Conservation (phyloP, 1,140 invertebrate species). For the Heliconius melpomene region DNA sequence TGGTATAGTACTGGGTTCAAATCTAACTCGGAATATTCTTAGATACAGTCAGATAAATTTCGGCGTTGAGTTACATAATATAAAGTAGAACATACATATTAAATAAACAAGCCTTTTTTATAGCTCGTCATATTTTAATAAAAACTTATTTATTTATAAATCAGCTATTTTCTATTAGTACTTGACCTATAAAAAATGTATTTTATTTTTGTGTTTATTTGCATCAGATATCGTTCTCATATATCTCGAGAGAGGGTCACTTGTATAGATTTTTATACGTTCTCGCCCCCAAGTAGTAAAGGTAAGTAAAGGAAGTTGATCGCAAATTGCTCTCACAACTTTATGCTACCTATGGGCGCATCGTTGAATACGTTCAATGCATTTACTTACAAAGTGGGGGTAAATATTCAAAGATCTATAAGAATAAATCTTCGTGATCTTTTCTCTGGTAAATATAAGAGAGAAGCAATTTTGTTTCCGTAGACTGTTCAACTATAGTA, state of each 20-base stretch:
- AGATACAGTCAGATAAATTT: no score
- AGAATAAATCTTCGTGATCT: neutral
- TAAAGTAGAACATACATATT: no score
- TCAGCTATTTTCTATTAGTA: no score
- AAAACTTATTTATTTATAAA: no score
- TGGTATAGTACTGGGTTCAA: no score
- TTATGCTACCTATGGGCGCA: constrained; percentile 10
- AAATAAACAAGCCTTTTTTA: no score
- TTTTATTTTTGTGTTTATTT: neutral
- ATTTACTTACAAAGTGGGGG: neutral
- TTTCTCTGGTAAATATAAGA: neutral
- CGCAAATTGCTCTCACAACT: constrained; percentile 14
- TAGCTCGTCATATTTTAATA: no score
- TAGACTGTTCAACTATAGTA: no score
- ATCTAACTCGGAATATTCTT: no score
- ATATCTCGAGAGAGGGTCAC: neutral
- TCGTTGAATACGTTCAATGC: neutral
- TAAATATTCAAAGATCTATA: neutral
- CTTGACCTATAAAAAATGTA: neutral
- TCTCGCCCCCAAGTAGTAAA: neutral
- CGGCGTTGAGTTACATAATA: no score
- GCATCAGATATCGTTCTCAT: neutral
- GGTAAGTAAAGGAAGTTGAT: constrained; percentile 5
- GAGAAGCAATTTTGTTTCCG: no score
- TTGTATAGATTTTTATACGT: constrained; percentile 16